Evolutionary conservation across 2,113 vertebrate species (phyloP).

Genomic region (Sceloporus undulatus): DNA sequence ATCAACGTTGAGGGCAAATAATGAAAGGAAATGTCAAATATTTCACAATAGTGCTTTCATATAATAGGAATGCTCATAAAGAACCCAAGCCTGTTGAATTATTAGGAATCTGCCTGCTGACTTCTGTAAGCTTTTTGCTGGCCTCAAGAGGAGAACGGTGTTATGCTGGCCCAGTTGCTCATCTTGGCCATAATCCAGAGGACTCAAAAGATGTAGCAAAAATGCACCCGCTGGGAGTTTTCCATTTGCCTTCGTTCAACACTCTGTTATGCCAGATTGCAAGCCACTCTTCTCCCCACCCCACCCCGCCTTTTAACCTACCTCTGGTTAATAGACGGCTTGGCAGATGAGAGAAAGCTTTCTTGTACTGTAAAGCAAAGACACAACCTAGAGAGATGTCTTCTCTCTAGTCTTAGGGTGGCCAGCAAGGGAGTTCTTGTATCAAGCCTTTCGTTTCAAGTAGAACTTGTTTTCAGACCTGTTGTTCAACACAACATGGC

Average conservation of each 20-base stretch:
- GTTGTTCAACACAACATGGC: too few relatives aligned
- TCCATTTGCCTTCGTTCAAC: slow-evolving; percentile 7
- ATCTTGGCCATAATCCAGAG: slow-evolving; percentile 29
- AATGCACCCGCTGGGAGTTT: neutral
- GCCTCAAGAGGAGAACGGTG: slow-evolving; percentile 15
- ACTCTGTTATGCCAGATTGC: neutral
- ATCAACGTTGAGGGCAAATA: slow-evolving; percentile 44
- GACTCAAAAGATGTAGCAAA: slow-evolving; percentile 5
- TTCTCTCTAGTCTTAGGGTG: neutral
- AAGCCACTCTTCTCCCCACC: neutral
- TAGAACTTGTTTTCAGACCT: too few relatives aligned
- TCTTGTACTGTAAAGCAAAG: neutral
- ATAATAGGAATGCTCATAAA: slow-evolving; percentile 39
- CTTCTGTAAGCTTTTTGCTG: slow-evolving; percentile 12
- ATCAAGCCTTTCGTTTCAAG: neutral
- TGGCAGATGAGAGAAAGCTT: neutral
- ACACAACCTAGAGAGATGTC: neutral
- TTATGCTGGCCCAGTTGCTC: slow-evolving; percentile 12
- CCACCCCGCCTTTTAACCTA: neutral
- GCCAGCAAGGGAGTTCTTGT: neutral
- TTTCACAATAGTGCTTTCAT: slow-evolving; percentile 40
- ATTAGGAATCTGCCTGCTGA: slow-evolving; percentile 14
- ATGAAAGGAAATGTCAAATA: slow-evolving; percentile 48
- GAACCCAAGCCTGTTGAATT: slow-evolving; percentile 19
- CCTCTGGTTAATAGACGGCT: neutral